These are phyloP conservation scores for Turnix velox DNA, from an alignment of 2,113 vertebrate species.

Conservation along the genomic window DNA sequence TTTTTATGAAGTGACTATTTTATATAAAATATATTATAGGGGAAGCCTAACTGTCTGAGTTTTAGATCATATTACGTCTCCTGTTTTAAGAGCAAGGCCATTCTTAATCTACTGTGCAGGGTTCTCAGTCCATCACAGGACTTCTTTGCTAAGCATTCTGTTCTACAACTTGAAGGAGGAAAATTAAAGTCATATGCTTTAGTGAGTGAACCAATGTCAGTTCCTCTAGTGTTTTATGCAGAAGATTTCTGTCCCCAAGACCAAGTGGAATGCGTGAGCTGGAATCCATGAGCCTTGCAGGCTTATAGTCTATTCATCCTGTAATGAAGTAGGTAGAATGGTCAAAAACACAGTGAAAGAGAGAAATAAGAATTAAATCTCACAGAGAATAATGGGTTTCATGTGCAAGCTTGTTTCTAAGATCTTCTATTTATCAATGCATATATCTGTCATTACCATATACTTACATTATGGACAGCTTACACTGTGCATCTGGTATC, in stretches of 20 bases:
- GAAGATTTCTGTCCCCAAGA: neutral
- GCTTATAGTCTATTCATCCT: neutral
- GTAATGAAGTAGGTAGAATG: neutral
- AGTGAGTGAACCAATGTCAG: neutral
- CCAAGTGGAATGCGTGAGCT: neutral
- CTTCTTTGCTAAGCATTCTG: neutral
- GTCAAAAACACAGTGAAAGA: neutral
- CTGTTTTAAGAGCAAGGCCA: neutral
- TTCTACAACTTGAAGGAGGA: neutral
- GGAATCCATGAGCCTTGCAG: neutral
- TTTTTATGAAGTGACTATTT: neutral
- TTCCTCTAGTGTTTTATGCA: neutral
- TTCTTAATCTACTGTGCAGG: neutral
- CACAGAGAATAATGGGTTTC: neutral
- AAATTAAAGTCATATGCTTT: neutral
- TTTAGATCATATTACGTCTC: neutral
- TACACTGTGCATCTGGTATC: neutral
- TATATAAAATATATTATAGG: neutral
- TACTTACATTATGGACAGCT: neutral
- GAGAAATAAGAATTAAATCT: neutral
- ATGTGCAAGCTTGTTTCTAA: neutral
- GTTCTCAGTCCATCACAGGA: neutral
- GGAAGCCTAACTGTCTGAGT: neutral
- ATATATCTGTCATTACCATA: neutral
- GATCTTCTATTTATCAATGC: neutral